Base-by-base conservation (phyloP, 1,140 invertebrate species). In the Drosophila arizonae region DNA sequence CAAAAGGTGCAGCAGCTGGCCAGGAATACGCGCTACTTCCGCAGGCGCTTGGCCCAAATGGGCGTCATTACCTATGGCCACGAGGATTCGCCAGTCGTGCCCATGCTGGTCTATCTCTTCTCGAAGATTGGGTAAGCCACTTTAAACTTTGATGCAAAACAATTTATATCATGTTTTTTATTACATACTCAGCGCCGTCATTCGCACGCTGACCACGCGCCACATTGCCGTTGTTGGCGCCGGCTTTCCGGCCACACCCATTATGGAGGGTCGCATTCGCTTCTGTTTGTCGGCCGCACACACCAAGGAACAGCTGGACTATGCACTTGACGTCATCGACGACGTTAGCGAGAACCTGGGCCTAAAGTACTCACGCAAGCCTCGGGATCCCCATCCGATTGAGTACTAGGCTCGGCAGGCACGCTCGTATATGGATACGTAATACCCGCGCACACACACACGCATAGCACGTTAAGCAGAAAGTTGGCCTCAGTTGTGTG, bases 41-140 rank as follows among this genome's bases (percentile, higher is more conserved):
- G 98, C 52, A 93, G 94, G 76, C 94, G 96, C 76, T 93, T 99
- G 36, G 95, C 96, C 62, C 96, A 98, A 91, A 96, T 98, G 89
- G 98, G 98, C 61, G 97, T 99, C 79, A 98, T 99, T 85, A 95
- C 97, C 61, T 98, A 98, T 92, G 99, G 99, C n/a, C 97, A 99
- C 92, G 95, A 96, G 85, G 97, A 99, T 92, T 99, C 98, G 9
- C 99, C 99, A 0, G 98, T 99, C 66, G 97, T 99, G 74, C 99
- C 99, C 21, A 94, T 99, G 93, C 92, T 99, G 84, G 95, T 99
- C 45, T 99, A 98, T 93, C 94, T 98, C 84, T 98, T 98, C 91
- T 97, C 97, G 71, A 94, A 99, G 94, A 97, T 98, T 89, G 95
- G 95, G 95, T 97, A 93, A 93, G 77, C 39, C 21, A 2, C 28